Evolutionary conservation across 2,888 invertebrate species (phyloP).

Genomic region (Eucriotettix oculatus): DNA sequence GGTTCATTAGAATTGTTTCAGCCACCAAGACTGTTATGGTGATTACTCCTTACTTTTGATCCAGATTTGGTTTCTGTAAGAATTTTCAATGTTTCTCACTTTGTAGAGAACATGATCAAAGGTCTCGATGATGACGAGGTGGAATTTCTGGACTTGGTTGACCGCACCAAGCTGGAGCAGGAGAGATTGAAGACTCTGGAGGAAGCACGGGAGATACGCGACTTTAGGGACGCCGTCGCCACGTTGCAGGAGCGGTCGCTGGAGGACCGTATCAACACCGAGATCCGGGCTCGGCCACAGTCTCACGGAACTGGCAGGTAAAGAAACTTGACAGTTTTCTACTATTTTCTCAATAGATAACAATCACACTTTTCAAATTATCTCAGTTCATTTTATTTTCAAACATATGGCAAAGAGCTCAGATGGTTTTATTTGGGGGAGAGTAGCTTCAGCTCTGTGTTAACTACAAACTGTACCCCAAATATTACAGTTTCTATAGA

Average conservation of each 20-base stretch:
- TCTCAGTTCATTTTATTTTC: too few relatives aligned
- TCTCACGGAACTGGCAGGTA: neutral
- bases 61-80: neutral
- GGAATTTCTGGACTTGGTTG: conserved; percentile 82
- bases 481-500: too few relatives aligned
- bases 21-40: neutral
- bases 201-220: conserved; percentile 67
- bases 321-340: too few relatives aligned
- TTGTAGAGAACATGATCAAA: conserved; percentile 41
- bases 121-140: conserved; percentile 94
- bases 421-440: too few relatives aligned
- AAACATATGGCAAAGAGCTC: too few relatives aligned
- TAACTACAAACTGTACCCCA: too few relatives aligned
- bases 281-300: conserved; percentile 27
- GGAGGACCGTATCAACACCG: conserved; percentile 47
- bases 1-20: neutral
- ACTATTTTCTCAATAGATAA: too few relatives aligned
- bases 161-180: conserved; percentile 68
- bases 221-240: conserved; percentile 59
- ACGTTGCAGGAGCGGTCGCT: conserved; percentile 46
- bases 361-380: too few relatives aligned
- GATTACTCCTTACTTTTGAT: neutral
- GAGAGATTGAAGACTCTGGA: conserved; percentile 70
- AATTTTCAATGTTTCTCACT: conserved; percentile 3
- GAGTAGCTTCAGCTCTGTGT: too few relatives aligned